Base-by-base conservation (phyloP, 2,797 vertebrate genomes). In the Molothrus ater region DNA sequence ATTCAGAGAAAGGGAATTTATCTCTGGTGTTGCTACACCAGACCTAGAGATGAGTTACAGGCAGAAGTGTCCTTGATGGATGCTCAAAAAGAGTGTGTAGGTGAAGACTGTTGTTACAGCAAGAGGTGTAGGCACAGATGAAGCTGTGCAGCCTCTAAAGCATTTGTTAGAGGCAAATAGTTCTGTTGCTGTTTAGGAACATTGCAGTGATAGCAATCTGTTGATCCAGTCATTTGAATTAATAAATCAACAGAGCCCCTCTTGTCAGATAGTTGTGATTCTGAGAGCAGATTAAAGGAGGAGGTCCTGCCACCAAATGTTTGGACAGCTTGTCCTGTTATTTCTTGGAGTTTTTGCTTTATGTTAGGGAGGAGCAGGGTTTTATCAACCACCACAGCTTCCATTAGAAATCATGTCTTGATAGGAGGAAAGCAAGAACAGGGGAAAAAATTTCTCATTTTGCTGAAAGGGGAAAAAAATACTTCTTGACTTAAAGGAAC, bases 391-490 rank as follows among this genome's bases (percentile, higher is more conserved):
- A 14, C 10, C 56, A 29, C 56, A 65, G 47, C 65, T 70, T 22
- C 6, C 34, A 6, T 11, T 45, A 47, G 45, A 57, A 78, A 47
- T 78, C 36, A 4, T 12, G 24, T 26, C 53, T 42, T 7, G 29
- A 20, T 4, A 34, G 54, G 40, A 73, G 47, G 42, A 80, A 40
- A 60, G 17, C n/a, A 71, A 40, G 40, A 63, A 45, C 1, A 5
- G 31, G 48, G 34, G 0, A 14, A 45, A 60, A 57, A 36, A 28
- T 1, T 29, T 17, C 15, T 50, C 19, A 6, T 70, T 74, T 51
- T 0, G 1, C 34, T 4, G 0, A 47, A 68, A 0, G 4, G n/a
- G 48, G 13, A 2, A 25, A 61, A 53, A 63, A 43, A 4, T 5
- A 6, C 40, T 11, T 45, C 13, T 42, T 42, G 48, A 14, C 48